Base-by-base conservation (phyloP, 2,888 invertebrate species). In the Magallana nippona region DNA sequence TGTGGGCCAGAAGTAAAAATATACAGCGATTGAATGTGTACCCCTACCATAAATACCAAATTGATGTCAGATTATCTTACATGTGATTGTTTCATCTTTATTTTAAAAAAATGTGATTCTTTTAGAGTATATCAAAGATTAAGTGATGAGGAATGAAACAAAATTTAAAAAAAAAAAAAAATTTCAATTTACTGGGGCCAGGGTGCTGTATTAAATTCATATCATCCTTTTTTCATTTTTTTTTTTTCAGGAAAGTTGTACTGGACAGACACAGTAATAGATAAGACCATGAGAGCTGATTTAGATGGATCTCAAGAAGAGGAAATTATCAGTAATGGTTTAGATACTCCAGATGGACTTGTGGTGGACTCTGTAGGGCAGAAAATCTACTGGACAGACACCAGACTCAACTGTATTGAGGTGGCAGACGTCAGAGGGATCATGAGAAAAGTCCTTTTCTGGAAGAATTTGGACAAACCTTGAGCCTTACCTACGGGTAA, bases 231-330 rank as follows among this genome's bases (percentile, higher is more conserved):
- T 44, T 15, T 60, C 8, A 8, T 60, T 60, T 60, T 60, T n/a
- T n/a, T n/a, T n/a, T n/a, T 78, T 85, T 86, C 88, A 96, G 96
- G 96, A 82, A 95, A 96, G 81, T 96, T 98, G 77, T 98, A 97
- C 94, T 98, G 98, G 98, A 97, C 98, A 0, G 98, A 98, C 92
- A 98, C 98, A 97, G 97, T 97, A 15, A 87, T 92, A 1, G 93
- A 94, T 86, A 96, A 96, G 78, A 98, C 98, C 82, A 97, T 97
- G 94, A 95, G 96, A 85, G 96, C 97, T 0, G 96, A 97, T 88
- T 97, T 98, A 96, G 97, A 98, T 93, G 98, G 98, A n/a, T 90
- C 91, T 0, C 94, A 95, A 83, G 95, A 96, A 1, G 95, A 96
- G 88, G 96, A 96, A 19, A 95, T 98, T 17, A 95, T 98, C 82